Percentiles rank a stretch among this genome's conserved stretches.
These are phyloP conservation scores for Sturnira hondurensis DNA, from an alignment of 2,113 vertebrate genomes.

Conservation along the genomic window DNA sequence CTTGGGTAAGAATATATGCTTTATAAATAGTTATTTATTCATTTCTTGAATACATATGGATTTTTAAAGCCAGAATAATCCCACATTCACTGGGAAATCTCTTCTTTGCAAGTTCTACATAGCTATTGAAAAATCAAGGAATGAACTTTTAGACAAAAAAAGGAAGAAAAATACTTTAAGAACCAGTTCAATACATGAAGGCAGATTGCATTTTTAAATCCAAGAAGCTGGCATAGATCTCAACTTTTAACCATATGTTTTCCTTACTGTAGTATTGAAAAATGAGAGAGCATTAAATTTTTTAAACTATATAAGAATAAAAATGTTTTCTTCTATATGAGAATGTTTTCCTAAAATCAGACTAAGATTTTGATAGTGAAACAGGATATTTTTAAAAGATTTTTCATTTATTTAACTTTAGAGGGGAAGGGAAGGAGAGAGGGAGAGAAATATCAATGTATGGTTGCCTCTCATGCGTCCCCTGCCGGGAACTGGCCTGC, in stretches of 20 bases:
- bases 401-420: no score
- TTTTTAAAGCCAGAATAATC: slow-evolving; percentile 24
- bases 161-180: background rate
- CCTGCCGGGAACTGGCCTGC: no score
- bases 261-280: background rate
- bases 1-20: background rate
- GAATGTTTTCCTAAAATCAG: background rate
- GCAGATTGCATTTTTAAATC: background rate
- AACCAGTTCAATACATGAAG: background rate
- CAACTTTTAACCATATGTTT: background rate
- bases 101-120: slow-evolving; percentile 26
- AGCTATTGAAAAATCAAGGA: slow-evolving; percentile 18
- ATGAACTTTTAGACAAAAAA: background rate
- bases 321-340: background rate
- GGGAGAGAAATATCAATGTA: no score
- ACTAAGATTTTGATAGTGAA: background rate
- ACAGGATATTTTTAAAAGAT: no score
- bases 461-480: no score
- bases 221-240: background rate
- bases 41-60: background rate
- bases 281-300: background rate
- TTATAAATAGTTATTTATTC: slow-evolving; percentile 21
- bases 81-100: background rate
- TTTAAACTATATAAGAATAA: background rate
- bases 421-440: no score